A percentile compares a stretch with the other conserved stretches of the same genome.
Conservation (phyloP, 2,888 invertebrate genomes). For the Gonocerus acuteangulatus region DNA sequence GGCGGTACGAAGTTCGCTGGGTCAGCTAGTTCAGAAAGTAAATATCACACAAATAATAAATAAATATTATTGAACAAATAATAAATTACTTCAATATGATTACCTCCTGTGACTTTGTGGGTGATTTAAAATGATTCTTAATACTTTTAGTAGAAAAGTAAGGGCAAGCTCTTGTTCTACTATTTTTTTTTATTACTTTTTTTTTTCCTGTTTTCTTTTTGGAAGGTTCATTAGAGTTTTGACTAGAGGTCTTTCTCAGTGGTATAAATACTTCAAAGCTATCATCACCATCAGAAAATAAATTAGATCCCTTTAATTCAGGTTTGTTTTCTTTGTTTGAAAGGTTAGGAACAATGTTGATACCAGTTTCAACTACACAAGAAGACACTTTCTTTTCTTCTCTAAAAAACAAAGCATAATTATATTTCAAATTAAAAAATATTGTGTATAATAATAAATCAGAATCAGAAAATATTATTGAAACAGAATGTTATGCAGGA, state of each 20-base stretch:
- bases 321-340: too few species aligned
- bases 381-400: too few species aligned
- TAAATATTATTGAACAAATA: neutral
- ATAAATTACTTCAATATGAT: neutral
- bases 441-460: too few species aligned
- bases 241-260: neutral
- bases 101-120: conserved; percentile 7
- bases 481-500: too few species aligned
- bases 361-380: too few species aligned
- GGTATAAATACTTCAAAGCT: conserved; percentile 16
- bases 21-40: too few species aligned
- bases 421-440: too few species aligned
- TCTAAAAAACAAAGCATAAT: too few species aligned
- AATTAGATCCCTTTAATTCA: neutral
- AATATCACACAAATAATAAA: neutral
- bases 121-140: neutral
- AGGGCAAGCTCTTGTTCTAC: conserved; percentile 3
- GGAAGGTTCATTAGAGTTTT: neutral
- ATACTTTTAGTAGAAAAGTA: conserved; percentile 3
- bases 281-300: conserved; percentile 1
- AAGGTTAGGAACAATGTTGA: too few species aligned
- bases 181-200: neutral
- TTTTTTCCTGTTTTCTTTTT: conserved; percentile 10
- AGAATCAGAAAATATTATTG: too few species aligned
- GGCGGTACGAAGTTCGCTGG: too few species aligned